Base-by-base conservation (phyloP, 2,113 vertebrate species). In the Campylomormyrus tamandua region DNA sequence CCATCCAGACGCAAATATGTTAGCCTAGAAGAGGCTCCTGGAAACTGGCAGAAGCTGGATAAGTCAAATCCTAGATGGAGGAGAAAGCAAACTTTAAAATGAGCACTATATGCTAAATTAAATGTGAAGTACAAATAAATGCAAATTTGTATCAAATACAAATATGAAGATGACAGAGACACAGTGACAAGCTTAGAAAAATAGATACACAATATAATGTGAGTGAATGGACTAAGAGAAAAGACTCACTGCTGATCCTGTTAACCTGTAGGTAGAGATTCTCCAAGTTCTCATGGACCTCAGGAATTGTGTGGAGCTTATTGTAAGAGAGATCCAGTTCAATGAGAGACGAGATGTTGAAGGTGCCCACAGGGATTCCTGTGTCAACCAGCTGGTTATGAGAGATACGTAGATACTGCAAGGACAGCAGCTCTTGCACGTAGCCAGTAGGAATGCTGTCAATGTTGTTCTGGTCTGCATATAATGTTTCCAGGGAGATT, bases 291-390 rank as follows among this genome's bases (percentile, higher is more conserved):
- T 97, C 96, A 87, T 94, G 97, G 91, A 99, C 97, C 1, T 91
- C 94, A 7, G 98, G 98, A 92, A 99, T 98, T 91, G 88, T 97
- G 91, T 98, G 97, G 91, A 99, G 95, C 83, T 97, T 95, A 93
- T 99, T 99, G 91, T 97, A 98, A 89, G 98, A 98, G 86, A 99
- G 97, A 92, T 99, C 98, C 92, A 99, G 94, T 91, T 99, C 98
- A n/a, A 98, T 88, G 1, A 99, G 93, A 0, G 96, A 96, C 80
- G 97, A 98, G 88, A 97, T 93, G 49, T 99, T 99, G 92, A 99
- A 99, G 89, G 96, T 95, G 83, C 94, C 97, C 46, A 95, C 93
- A 70, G 97, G 97, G 93, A 99, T 94, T 89, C 98, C 98, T 92
- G 94, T 90, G 92, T 99, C 97, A 3, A 96, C 96, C 92, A 99